A percentile compares a stretch with the other conserved stretches of the same genome.
Evolutionary conservation across 2,888 invertebrate genomes (phyloP).

Genomic region (Heliothis peltigera): DNA sequence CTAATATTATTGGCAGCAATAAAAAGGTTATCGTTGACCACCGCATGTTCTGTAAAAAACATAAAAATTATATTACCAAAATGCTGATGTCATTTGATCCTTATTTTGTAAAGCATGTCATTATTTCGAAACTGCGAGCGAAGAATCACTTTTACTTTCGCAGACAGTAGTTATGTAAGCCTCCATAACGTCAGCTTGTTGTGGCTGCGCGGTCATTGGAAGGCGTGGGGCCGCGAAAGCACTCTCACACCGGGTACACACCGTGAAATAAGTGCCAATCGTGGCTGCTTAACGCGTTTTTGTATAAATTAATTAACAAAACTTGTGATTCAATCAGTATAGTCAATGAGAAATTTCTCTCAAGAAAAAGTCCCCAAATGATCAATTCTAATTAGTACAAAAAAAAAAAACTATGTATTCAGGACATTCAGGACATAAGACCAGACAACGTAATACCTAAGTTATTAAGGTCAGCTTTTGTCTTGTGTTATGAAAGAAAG

Average conservation of each 20-base stretch:
- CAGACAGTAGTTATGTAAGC: constrained; percentile 84
- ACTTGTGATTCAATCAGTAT: too few relatives aligned
- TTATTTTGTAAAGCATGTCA: constrained; percentile 78
- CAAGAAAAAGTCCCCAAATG: background rate
- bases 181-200: constrained; percentile 80
- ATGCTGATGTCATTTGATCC: constrained; percentile 72
- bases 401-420: constrained; percentile 2
- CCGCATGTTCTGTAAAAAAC: constrained; percentile 84
- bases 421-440: constrained; percentile 9
- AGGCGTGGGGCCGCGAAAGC: constrained; percentile 80
- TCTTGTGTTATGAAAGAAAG: constrained; percentile 82
- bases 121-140: constrained; percentile 85
- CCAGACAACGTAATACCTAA: constrained; percentile 32
- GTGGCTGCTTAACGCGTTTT: constrained; percentile 33
- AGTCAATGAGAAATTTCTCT: too few relatives aligned
- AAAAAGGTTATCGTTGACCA: constrained; percentile 79
- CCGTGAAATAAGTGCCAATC: constrained; percentile 54
- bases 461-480: constrained; percentile 75
- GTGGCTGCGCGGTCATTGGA: constrained; percentile 70
- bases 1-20: constrained; percentile 80
- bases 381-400: constrained; percentile 1
- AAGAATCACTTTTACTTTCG: constrained; percentile 89
- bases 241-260: constrained; percentile 74
- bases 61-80: constrained; percentile 44
- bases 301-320: background rate